Conservation (phyloP, 2,888 invertebrate species). For the Drosophila ezoana region DNA sequence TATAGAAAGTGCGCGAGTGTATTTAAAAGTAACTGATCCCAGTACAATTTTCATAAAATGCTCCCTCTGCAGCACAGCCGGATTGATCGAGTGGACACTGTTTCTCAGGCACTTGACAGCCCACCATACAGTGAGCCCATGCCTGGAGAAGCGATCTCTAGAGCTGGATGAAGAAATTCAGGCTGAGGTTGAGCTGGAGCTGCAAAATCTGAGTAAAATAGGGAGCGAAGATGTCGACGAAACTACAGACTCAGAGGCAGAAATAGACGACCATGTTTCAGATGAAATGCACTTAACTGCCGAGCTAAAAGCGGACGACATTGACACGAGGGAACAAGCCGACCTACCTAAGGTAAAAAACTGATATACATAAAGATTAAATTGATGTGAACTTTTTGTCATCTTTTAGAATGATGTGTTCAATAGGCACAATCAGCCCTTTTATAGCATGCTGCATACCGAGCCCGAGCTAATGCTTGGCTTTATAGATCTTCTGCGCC, state of each 20-base stretch:
- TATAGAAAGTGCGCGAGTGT: constrained; percentile 45
- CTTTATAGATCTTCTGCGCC: constrained; percentile 40
- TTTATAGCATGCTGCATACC: constrained; percentile 43
- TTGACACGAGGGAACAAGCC: background rate
- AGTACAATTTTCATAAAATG: constrained; percentile 42
- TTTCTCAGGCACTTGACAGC: constrained; percentile 31
- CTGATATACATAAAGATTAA: background rate
- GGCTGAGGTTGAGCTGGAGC: constrained; percentile 46
- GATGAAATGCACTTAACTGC: background rate
- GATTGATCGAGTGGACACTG: constrained; percentile 23
- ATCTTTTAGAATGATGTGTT: constrained; percentile 11
- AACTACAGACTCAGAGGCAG: background rate
- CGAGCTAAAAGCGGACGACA: background rate
- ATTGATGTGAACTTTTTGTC: background rate
- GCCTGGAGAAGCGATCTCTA: background rate
- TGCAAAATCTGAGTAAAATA: constrained; percentile 17
- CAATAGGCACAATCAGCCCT: constrained; percentile 24
- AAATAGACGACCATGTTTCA: background rate
- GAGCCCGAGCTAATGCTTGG: constrained; percentile 29
- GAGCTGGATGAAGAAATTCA: constrained; percentile 36
- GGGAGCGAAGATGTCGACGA: background rate
- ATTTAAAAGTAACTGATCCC: constrained; percentile 31
- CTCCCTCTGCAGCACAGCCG: constrained; percentile 30
- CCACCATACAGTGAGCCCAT: constrained; percentile 2
- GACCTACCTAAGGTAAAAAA: background rate